Evolutionary conservation across 1,140 invertebrate genomes (phyloP), one percentile per base, ranked within the genome.

Genomic region (Magallana angulata): DNA sequence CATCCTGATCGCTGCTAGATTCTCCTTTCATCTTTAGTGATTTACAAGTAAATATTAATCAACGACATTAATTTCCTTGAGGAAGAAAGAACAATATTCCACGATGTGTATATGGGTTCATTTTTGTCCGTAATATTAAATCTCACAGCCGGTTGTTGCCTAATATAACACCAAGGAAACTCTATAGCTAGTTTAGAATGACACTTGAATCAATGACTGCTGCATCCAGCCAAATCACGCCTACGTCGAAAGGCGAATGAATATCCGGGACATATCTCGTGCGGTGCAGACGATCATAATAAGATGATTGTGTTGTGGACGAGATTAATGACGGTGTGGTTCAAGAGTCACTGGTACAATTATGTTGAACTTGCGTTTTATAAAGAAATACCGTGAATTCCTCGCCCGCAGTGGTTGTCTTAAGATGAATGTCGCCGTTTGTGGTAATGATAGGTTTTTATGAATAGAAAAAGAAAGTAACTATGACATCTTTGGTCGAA

Each of bases 321-420:
- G 36, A 36, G 68, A 76, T 76, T 36, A 36, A 76, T 76, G 14
- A 3, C 68, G 24, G 7, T 76, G 68, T 76, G 68, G 68, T 76
- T 48, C 24, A 76, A 76, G 24, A 76, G 68, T 76, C 68, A 76
- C 68, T 76, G 68, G 68, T 76, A 30, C 68, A 76, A 24, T 76
- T 76, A 12, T 36, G 18, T 76, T 9, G 24, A 24, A 76, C 24
- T 76, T 12, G 7, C 11, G 8, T 24, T 36, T 11, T 30, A 76
- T 12, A 24, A 76, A 30, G 7, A 76, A 76, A 76, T 76, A 76
- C 68, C 68, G 18, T 18, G 12, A 18, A 76, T 76, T 12, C 14
- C 24, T 30, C 36, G 36, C 24, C 24, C 7, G 24, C 12, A 36
- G 24, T 24, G 5, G 14, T 62, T n/a, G 12, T 16, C 68, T 11